Percentiles rank a stretch among this genome's conserved stretches.
Evolutionary conservation across 2,888 invertebrate species (phyloP).

Genomic region (Patella ulyssiponensis): DNA sequence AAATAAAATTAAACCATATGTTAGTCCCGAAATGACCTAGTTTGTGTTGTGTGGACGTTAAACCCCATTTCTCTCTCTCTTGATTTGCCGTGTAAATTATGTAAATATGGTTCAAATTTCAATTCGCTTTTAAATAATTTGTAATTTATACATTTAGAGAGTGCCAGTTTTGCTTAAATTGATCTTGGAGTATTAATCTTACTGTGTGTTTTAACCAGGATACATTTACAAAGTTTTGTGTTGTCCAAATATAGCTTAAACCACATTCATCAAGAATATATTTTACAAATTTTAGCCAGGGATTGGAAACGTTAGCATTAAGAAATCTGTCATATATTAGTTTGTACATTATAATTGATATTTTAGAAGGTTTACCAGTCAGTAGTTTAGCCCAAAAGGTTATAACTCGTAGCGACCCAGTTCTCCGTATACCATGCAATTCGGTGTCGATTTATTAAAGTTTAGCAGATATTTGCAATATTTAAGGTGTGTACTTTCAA

Average conservation of each 20-base stretch:
- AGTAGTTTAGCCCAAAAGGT: background rate
- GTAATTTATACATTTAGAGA: background rate
- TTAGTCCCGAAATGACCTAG: too few relatives aligned
- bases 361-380: background rate
- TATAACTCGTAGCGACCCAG: background rate
- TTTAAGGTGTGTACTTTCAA: background rate
- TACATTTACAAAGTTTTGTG: background rate
- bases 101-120: background rate
- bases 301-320: background rate
- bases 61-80: too few relatives aligned
- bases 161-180: background rate
- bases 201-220: background rate
- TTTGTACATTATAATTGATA: background rate
- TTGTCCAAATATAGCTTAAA: background rate
- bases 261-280: background rate
- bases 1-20: too few relatives aligned
- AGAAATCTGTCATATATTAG: background rate
- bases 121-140: background rate
- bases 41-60: too few relatives aligned
- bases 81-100: background rate
- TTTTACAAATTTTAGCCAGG: background rate
- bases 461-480: conserved; percentile 12
- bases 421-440: conserved; percentile 9
- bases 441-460: conserved; percentile 9
- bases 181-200: background rate